Conservation (phyloP, 2,888 invertebrate genomes). For the Heliconius hortense region DNA sequence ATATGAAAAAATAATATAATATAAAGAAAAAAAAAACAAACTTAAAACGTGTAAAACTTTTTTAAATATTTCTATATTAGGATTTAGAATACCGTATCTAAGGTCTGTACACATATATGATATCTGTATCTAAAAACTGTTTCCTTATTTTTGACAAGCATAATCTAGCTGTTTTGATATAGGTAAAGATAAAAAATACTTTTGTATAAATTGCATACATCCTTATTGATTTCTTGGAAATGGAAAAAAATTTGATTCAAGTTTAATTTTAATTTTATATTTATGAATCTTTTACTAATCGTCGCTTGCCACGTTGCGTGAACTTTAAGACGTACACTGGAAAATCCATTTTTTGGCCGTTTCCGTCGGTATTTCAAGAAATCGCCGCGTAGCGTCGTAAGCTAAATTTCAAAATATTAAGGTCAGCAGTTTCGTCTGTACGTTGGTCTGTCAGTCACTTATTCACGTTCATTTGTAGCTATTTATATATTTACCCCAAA, state of each 20-base stretch:
- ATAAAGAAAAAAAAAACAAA: too few species aligned
- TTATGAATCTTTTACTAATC: neutral
- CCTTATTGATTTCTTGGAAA: slow-evolving; percentile 6
- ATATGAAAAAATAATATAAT: too few species aligned
- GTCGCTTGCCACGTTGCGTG: too few species aligned
- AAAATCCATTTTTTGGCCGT: neutral
- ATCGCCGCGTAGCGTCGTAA: too few species aligned
- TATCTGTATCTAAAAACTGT: neutral
- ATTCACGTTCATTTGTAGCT: too few species aligned
- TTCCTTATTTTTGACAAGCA: neutral
- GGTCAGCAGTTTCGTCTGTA: neutral
- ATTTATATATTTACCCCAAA: too few species aligned
- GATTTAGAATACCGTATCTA: too few species aligned
- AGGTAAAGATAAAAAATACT: neutral
- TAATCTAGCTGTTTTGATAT: neutral
- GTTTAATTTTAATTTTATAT: neutral
- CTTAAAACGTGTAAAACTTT: too few species aligned
- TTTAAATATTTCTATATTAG: too few species aligned
- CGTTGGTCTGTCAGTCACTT: neutral
- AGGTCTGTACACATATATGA: neutral
- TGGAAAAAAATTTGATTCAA: neutral
- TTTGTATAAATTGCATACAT: neutral
- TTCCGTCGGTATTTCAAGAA: neutral
- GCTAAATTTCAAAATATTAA: neutral
- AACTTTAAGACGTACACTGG: neutral